Conservation (phyloP, 2,888 invertebrate genomes). For the Aelia acuminata region DNA sequence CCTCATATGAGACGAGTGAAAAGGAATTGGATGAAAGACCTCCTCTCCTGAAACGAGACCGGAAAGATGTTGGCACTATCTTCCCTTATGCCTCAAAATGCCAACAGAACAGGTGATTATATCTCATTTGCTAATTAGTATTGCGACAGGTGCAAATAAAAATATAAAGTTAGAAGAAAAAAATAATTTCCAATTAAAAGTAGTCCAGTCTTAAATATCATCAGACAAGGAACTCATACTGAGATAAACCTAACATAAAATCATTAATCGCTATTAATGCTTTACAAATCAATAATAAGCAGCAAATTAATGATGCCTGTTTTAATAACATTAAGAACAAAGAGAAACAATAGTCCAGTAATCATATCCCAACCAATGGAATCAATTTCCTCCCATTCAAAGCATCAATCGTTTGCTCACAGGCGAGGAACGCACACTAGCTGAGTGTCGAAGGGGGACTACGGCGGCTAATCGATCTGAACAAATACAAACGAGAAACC, state of each 20-base stretch:
- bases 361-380: neutral
- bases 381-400: neutral
- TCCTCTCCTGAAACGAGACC: no score
- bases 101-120: no score
- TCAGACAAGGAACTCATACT: neutral
- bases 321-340: neutral
- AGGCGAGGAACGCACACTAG: neutral
- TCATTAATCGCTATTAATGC: neutral
- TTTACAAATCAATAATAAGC: neutral
- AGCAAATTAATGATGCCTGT: neutral
- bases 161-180: no score
- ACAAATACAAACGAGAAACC: constrained; percentile 3
- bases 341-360: neutral
- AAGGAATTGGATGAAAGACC: no score
- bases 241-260: neutral
- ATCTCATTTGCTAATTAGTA: no score
- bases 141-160: no score
- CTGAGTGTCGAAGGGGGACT: neutral
- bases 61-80: no score
- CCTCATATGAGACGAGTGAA: no score
- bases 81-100: no score
- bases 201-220: no score
- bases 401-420: no score
- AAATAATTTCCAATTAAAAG: no score
- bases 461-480: neutral